Percentiles rank a stretch among this genome's conserved stretches.
phyloP scores from a whole-genome alignment of 1,140 invertebrate genomes.

The Heliothis virescens region DNA sequence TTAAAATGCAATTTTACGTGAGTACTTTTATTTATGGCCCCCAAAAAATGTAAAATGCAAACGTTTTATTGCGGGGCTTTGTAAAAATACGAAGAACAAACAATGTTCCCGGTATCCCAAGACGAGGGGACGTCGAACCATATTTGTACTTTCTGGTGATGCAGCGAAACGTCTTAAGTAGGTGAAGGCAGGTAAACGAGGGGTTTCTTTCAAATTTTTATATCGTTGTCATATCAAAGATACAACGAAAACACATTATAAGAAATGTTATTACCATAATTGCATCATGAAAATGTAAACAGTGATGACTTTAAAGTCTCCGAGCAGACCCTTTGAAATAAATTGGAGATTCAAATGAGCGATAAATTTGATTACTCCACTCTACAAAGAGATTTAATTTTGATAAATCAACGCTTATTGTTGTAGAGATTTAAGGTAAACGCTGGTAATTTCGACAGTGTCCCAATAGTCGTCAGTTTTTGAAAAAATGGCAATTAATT shows the following conservation, averaged over 20 bases:
- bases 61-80: constrained; percentile 83
- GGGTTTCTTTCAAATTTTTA: constrained; percentile 18
- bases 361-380: constrained; percentile 84
- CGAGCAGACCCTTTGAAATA: constrained; percentile 72
- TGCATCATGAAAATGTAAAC: constrained; percentile 66
- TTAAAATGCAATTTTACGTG: constrained; percentile 85
- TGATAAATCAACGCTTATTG: constrained; percentile 83
- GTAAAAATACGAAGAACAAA: constrained; percentile 84
- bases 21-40: constrained; percentile 83
- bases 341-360: constrained; percentile 80
- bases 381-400: constrained; percentile 84
- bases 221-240: constrained; percentile 22
- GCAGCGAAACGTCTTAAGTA: constrained; percentile 56
- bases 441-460: no score
- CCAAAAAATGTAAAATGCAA: constrained; percentile 83
- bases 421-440: constrained; percentile 73
- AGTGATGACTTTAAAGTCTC: constrained; percentile 63
- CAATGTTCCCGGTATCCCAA: constrained; percentile 79
- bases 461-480: no score
- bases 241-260: constrained; percentile 40
- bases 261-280: constrained; percentile 60
- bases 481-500: no score
- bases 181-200: constrained; percentile 52
- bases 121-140: constrained; percentile 73
- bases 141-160: constrained; percentile 70